Evolutionary conservation across 2,797 vertebrate genomes (phyloP).

Genomic region (Argentina silus): DNA sequence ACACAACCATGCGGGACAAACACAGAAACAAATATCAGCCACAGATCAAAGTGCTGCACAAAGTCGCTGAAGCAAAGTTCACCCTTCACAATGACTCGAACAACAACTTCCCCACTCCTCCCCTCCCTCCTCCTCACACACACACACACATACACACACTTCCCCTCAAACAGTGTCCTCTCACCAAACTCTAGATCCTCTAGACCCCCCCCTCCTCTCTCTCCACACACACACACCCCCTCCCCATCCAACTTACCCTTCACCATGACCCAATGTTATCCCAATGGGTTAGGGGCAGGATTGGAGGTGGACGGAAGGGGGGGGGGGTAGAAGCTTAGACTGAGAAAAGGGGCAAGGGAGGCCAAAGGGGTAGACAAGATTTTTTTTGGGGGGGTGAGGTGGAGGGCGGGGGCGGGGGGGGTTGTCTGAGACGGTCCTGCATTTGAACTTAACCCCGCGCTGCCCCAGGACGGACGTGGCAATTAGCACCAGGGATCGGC

Average conservation of each 20-base stretch:
- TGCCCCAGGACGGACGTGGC: conserved; percentile 82
- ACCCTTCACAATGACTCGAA: neutral
- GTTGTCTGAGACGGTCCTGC: conserved; percentile 69
- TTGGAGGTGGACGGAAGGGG: conserved; percentile 39
- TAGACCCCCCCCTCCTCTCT: conserved; percentile 42
- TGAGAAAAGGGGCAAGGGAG: conserved; percentile 42
- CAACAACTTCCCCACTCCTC: neutral
- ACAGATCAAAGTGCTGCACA: neutral
- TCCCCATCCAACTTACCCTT: conserved; percentile 59
- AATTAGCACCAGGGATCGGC: conserved; percentile 91
- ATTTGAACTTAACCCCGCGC: conserved; percentile 93
- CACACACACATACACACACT: conserved; percentile 7
- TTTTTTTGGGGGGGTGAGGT: conserved; percentile 15
- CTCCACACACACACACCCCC: too few relatives aligned
- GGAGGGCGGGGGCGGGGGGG: conserved; percentile 47
- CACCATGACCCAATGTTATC: conserved; percentile 62
- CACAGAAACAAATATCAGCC: neutral
- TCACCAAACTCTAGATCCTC: conserved; percentile 48
- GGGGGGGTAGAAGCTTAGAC: conserved; percentile 30
- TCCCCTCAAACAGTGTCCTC: conserved; percentile 1
- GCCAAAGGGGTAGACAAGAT: neutral
- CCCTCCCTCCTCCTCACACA: neutral
- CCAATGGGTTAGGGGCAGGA: conserved; percentile 52
- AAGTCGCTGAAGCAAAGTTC: neutral
- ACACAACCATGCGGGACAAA: neutral